phyloP scores from a whole-genome alignment of 2,888 invertebrate species.

The Phortica okadai region DNA sequence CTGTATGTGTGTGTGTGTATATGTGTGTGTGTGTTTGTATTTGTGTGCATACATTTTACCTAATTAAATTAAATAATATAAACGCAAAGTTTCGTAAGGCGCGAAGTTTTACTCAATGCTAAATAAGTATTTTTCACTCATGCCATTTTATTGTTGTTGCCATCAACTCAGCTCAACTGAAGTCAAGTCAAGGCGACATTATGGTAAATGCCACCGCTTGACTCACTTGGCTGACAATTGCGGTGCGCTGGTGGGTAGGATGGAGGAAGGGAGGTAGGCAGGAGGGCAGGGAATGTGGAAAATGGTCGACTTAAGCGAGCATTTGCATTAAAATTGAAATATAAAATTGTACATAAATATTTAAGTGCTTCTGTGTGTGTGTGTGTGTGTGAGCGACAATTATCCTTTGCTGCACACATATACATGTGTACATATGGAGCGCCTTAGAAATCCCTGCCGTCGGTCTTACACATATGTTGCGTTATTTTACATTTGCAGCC shows the following conservation, averaged over 20 bases:
- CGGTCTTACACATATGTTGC: not conserved
- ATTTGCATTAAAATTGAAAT: constrained; percentile 56
- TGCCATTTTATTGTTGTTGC: not conserved
- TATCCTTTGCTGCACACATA: constrained; percentile 55
- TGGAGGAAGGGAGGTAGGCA: too few species aligned
- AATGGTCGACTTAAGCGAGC: constrained; percentile 43
- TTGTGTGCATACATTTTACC: constrained; percentile 67
- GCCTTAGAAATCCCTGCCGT: not conserved
- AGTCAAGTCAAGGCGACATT: not conserved
- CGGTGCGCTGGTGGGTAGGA: too few species aligned
- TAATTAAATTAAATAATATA: constrained; percentile 72
- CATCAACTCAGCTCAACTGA: not conserved
- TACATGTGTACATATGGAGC: constrained; percentile 15
- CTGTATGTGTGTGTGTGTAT: constrained; percentile 31
- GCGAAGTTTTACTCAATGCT: constrained; percentile 14
- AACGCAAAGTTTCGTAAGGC: constrained; percentile 61
- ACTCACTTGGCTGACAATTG: too few species aligned
- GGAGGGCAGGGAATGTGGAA: not conserved
- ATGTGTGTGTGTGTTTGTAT: constrained; percentile 37
- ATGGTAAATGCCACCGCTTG: too few species aligned
- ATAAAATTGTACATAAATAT: constrained; percentile 55
- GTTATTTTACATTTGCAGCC: constrained; percentile 3
- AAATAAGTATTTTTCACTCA: not conserved
- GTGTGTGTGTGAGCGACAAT: constrained; percentile 51
- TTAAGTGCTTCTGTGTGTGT: constrained; percentile 34